Conservation (phyloP, 2,113 vertebrate species). For the Serilophus lunatus region DNA sequence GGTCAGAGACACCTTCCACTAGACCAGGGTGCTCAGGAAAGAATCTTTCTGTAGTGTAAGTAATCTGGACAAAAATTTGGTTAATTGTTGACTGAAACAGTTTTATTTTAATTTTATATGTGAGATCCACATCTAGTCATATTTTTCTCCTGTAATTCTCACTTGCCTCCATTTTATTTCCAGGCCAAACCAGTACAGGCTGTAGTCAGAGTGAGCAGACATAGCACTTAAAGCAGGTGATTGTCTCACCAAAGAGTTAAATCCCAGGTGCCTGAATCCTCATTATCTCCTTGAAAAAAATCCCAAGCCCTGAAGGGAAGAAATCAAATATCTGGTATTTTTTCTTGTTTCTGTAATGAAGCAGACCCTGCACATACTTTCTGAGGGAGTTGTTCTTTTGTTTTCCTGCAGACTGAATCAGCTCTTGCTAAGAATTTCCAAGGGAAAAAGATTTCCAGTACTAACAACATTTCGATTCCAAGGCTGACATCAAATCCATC, state of each 20-base stretch:
- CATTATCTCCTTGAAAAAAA: not conserved
- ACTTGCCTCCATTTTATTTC: not conserved
- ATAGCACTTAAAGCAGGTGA: not conserved
- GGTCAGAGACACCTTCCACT: not conserved
- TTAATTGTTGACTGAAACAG: not conserved
- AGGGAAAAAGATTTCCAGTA: constrained; percentile 79
- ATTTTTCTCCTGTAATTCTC: not conserved
- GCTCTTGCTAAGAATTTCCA: constrained; percentile 79
- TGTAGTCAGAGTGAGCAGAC: constrained; percentile 1
- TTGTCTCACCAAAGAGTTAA: not conserved
- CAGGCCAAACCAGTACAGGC: not conserved
- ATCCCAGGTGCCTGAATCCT: not conserved
- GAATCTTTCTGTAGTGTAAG: not conserved
- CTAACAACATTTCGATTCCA: constrained; percentile 77
- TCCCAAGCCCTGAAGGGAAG: not conserved
- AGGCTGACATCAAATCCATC: constrained; percentile 80
- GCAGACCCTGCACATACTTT: not conserved
- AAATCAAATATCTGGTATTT: not conserved
- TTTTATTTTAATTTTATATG: not conserved
- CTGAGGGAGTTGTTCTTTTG: constrained; percentile 25
- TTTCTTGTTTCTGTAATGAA: not conserved
- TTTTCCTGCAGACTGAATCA: constrained; percentile 78
- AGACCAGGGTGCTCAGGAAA: not conserved
- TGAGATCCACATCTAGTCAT: not conserved
- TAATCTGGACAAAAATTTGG: not conserved